Conservation (phyloP, 2,888 invertebrate genomes). For the Teinopalpus imperialis region DNA sequence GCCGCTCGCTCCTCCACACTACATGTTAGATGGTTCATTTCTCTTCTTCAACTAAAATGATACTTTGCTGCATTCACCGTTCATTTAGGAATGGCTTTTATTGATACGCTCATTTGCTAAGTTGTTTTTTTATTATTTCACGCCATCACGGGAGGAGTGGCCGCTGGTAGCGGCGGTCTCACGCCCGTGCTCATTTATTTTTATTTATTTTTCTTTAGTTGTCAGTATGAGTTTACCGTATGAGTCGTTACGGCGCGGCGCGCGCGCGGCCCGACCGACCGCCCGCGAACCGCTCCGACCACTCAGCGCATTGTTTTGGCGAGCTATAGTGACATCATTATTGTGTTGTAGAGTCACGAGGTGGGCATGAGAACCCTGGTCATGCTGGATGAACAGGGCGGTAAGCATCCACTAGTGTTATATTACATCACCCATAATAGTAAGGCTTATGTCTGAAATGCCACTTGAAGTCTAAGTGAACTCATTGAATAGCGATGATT, state of each 20-base stretch:
- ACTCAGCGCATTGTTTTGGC: slow-evolving; percentile 72
- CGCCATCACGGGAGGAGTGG: slow-evolving; percentile 46
- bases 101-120: slow-evolving; percentile 76
- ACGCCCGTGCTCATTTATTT: slow-evolving; percentile 61
- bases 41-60: slow-evolving; percentile 65
- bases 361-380: slow-evolving; percentile 99
- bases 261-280: slow-evolving; percentile 34
- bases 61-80: slow-evolving; percentile 73
- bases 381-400: slow-evolving; percentile 99
- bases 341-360: slow-evolving; percentile 98
- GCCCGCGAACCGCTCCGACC: slow-evolving; percentile 54
- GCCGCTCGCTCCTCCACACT: slow-evolving; percentile 64
- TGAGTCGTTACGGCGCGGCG: slow-evolving; percentile 54
- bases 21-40: slow-evolving; percentile 71
- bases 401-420: slow-evolving; percentile 90
- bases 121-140: slow-evolving; percentile 60
- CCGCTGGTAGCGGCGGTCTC: slow-evolving; percentile 43
- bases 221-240: slow-evolving; percentile 64
- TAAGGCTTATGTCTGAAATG: slow-evolving; percentile 77
- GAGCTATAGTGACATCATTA: slow-evolving; percentile 83
- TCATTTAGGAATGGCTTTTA: slow-evolving; percentile 78
- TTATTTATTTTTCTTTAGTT: slow-evolving; percentile 67
- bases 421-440: slow-evolving; percentile 77
- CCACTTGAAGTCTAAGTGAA: slow-evolving; percentile 68
- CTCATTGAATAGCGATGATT: slow-evolving; percentile 67